Evolutionary conservation across 2,888 invertebrate genomes (phyloP).

Genomic region (Tetragonula carbonaria): DNA sequence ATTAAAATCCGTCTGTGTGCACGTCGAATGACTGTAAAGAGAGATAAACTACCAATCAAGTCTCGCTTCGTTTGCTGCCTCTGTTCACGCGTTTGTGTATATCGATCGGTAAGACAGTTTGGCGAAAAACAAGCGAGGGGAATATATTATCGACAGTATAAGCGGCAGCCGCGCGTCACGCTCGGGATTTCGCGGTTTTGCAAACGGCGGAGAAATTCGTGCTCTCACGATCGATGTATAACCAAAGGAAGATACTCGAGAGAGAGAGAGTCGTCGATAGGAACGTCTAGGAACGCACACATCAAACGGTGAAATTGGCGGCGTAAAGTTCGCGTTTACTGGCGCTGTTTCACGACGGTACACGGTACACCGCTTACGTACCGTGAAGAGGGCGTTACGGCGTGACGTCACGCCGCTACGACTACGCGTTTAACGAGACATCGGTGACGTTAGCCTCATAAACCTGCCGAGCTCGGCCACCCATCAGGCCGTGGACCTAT

Average conservation of each 20-base stretch:
- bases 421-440: slow-evolving; percentile 66
- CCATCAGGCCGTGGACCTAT: slow-evolving; percentile 10
- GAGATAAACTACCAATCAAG: not conserved
- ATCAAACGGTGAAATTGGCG: slow-evolving; percentile 53
- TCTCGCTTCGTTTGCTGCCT: not conserved
- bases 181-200: not conserved
- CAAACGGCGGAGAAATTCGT: not conserved
- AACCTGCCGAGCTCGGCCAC: slow-evolving; percentile 57
- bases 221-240: not conserved
- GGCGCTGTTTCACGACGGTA: slow-evolving; percentile 37
- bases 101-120: not conserved
- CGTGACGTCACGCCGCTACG: slow-evolving; percentile 66
- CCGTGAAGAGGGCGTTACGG: slow-evolving; percentile 37
- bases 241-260: not conserved
- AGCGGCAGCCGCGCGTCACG: not conserved
- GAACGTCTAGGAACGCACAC: not conserved
- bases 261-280: slow-evolving; percentile 9
- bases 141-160: not conserved
- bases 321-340: slow-evolving; percentile 54
- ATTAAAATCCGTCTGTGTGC: slow-evolving; percentile 1
- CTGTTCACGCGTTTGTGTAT: not conserved
- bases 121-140: not conserved
- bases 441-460: slow-evolving; percentile 74
- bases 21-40: not conserved
- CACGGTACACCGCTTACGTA: slow-evolving; percentile 38